Evolutionary conservation across 2,888 invertebrate species (phyloP).

Genomic region (Salpingus planirostris): DNA sequence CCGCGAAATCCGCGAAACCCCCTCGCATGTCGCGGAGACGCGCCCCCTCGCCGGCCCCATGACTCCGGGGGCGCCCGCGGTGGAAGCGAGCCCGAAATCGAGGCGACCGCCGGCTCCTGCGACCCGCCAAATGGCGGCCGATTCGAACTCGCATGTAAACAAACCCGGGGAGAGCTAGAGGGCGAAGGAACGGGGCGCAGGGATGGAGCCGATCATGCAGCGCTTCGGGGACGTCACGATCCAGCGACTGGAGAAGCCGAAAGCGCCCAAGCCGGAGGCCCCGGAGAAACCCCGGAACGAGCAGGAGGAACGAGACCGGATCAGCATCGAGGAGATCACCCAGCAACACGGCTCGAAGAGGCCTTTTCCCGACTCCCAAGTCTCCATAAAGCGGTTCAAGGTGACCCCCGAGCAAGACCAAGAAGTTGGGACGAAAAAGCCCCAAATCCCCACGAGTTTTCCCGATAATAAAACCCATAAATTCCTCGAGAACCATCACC

Average conservation of each 20-base stretch:
- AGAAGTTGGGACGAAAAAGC: background rate
- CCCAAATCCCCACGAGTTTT: background rate
- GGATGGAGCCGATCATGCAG: conserved; percentile 48
- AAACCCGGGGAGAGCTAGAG: conserved; percentile 11
- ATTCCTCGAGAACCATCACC: no score
- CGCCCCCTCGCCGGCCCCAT: no score
- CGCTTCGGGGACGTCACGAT: conserved; percentile 53
- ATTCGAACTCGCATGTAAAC: conserved; percentile 29
- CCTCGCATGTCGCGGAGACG: no score
- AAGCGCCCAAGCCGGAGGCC: conserved; percentile 25
- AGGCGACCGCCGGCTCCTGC: no score
- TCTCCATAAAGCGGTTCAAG: conserved; percentile 28
- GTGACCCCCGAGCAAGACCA: conserved; percentile 12
- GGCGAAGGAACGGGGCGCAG: background rate
- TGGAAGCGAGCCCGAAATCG: no score
- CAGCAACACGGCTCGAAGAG: conserved; percentile 25
- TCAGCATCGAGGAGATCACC: no score
- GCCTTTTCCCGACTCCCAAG: conserved; percentile 21
- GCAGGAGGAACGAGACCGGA: conserved; percentile 21
- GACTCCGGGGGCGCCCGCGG: no score
- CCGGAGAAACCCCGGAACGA: conserved; percentile 21
- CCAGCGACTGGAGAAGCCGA: conserved; percentile 42
- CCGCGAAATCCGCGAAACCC: no score
- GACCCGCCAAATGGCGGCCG: conserved; percentile 33
- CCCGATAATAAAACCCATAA: conserved; percentile 3